Conservation (phyloP, 2,113 vertebrate genomes). For the Ornithorhynchus anatinus region DNA sequence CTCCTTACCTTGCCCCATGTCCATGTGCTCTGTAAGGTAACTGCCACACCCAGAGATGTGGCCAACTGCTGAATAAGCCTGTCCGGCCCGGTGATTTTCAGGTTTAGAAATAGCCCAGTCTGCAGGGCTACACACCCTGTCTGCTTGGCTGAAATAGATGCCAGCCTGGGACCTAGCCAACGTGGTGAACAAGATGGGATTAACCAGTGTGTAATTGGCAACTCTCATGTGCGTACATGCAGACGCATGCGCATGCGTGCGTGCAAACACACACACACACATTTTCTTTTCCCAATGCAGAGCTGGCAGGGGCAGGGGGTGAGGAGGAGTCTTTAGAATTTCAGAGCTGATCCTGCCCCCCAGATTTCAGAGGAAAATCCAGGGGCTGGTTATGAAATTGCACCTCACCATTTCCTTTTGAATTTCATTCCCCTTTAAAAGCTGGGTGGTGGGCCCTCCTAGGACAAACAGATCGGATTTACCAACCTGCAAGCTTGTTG, state of each 20-base stretch:
- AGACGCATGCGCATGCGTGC: neutral
- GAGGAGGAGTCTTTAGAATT: neutral
- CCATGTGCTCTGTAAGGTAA: too few relatives aligned
- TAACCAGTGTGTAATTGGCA: neutral
- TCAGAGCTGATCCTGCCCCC: neutral
- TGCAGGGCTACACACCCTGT: neutral
- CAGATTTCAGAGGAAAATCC: neutral
- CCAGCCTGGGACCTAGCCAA: neutral
- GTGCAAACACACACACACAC: too few relatives aligned
- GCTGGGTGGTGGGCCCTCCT: neutral
- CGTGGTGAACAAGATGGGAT: neutral
- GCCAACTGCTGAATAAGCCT: too few relatives aligned
- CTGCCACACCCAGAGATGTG: too few relatives aligned
- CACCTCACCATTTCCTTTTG: neutral
- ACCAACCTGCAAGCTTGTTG: neutral
- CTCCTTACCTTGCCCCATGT: too few relatives aligned
- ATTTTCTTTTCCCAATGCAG: neutral
- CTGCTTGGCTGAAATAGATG: neutral
- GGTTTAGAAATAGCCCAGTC: neutral
- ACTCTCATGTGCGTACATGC: neutral
- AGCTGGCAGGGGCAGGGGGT: neutral
- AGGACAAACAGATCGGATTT: neutral
- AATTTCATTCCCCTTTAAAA: neutral
- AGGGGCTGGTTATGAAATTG: neutral
- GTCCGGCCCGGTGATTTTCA: too few relatives aligned